Evolutionary conservation across 2,113 vertebrate genomes (phyloP), one percentile per base, ranked within the genome.

Genomic region (Axis porcinus): DNA sequence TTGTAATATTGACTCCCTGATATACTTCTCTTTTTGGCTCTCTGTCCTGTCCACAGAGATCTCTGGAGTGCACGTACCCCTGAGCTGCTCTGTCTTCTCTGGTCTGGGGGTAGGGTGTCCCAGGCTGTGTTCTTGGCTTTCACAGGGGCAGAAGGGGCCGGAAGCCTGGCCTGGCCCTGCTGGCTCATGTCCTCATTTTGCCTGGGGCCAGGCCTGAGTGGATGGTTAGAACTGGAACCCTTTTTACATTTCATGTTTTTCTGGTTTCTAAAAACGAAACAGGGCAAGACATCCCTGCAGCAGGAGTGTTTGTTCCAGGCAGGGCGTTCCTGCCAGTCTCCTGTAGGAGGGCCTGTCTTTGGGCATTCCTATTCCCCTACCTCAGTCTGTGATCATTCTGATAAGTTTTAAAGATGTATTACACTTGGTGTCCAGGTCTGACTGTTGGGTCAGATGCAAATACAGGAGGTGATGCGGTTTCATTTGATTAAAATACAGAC

Each of bases 241-340:
- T 95, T 97, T 96, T 93, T 50, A 86, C 74, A 85, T 76, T 92
- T 94, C 84, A 60, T 94, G 95, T 92, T 98, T 98, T 98, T 97
- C 97, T 98, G 91, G 93, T 97, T 98, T 95, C 97, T 97, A 74
- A 96, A 96, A 97, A 83, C 6, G 78, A 89, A 97, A 78, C 82
- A 74, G 60, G 27, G 58, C 43, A 52, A 97, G 94, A 95, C 95
- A 43, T 62, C 89, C 86, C 79, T 96, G 86, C 60, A 62, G 86
- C 70, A 90, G 55, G 86, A 54, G 47, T 58, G 17, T 94, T 86
- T 43, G 86, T 97, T 96, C 76, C 62, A 86, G 67, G 87, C 50
- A 83, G 81, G 52, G 67, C 11, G 50, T 74, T 97, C 82, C 55
- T 67, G 92, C 86, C 43, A 36, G 58, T 43, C 86, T 60, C 28